phyloP scores from a whole-genome alignment of 2,888 invertebrate species.

The Tinea trinotella region DNA sequence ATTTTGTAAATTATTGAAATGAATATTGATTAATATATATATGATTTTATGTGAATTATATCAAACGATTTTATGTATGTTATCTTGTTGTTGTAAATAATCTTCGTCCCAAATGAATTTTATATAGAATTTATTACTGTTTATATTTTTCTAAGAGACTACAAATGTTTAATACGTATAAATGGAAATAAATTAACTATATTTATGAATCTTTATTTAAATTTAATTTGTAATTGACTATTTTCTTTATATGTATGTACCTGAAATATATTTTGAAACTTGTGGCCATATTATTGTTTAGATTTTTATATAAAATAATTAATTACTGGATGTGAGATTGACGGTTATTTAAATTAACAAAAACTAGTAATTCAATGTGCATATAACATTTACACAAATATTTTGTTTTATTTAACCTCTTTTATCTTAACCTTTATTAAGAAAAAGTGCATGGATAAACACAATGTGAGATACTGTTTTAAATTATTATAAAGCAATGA shows the following conservation, averaged over 20 bases:
- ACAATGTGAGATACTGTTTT: background rate
- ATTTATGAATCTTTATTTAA: conserved; percentile 12
- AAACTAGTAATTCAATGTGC: conserved; percentile 60
- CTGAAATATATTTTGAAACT: conserved; percentile 62
- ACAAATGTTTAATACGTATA: conserved; percentile 45
- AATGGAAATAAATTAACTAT: background rate
- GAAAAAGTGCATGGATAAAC: background rate
- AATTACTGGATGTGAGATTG: conserved; percentile 38
- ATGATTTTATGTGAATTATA: too few relatives aligned
- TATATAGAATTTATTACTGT: conserved; percentile 22
- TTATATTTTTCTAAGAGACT: conserved; percentile 50
- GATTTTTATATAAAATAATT: conserved; percentile 10
- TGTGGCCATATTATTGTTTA: conserved; percentile 65
- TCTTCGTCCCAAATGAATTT: conserved; percentile 9
- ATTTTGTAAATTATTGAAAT: conserved; percentile 18
- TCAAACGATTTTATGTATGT: background rate
- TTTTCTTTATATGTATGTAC: conserved; percentile 54
- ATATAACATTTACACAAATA: conserved; percentile 34
- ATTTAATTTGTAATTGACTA: background rate
- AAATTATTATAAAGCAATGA: background rate
- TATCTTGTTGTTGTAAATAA: conserved; percentile 6
- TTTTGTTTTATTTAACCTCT: conserved; percentile 15
- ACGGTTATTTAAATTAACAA: conserved; percentile 53
- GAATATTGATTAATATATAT: conserved; percentile 7
- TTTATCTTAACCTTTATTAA: background rate